A percentile compares a stretch with the other conserved stretches of the same genome.
Conservation (phyloP, 2,113 vertebrate species). For the Tupaia tana region DNA sequence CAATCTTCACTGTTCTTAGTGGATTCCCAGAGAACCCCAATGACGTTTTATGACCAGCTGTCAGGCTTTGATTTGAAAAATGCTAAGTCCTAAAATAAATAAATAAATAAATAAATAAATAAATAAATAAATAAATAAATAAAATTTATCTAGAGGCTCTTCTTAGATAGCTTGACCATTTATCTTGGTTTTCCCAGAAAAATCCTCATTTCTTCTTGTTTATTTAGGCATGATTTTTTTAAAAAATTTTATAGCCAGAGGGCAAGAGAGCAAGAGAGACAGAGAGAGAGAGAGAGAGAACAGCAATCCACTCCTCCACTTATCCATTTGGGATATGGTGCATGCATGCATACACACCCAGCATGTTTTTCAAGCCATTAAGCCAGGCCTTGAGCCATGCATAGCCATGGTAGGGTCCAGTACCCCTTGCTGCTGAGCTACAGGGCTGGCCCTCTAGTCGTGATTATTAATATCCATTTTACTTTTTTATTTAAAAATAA, state of each 20-base stretch:
- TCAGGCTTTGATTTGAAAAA: neutral
- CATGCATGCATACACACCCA: no score
- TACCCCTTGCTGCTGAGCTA: no score
- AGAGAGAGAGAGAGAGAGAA: no score
- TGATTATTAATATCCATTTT: neutral
- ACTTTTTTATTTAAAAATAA: neutral
- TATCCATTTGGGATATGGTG: no score
- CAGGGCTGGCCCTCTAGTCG: no score
- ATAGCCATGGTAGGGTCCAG: no score
- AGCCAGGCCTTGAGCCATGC: no score
- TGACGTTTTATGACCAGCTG: conserved; percentile 21
- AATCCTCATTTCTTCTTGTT: neutral
- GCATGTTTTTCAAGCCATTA: no score
- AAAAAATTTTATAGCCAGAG: no score
- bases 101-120: conserved; percentile 6
- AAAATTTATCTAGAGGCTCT: neutral
- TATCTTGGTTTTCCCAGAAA: neutral
- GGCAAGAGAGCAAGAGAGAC: no score
- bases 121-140: conserved; percentile 13
- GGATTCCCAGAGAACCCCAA: neutral
- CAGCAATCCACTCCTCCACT: no score
- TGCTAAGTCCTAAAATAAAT: neutral
- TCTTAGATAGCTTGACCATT: neutral
- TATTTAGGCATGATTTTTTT: neutral
- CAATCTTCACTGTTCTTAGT: neutral